Percentiles rank a stretch among this genome's conserved stretches.
These are phyloP conservation scores for Andrena trimmerana DNA, from an alignment of 2,888 invertebrate species.

Conservation along the genomic window DNA sequence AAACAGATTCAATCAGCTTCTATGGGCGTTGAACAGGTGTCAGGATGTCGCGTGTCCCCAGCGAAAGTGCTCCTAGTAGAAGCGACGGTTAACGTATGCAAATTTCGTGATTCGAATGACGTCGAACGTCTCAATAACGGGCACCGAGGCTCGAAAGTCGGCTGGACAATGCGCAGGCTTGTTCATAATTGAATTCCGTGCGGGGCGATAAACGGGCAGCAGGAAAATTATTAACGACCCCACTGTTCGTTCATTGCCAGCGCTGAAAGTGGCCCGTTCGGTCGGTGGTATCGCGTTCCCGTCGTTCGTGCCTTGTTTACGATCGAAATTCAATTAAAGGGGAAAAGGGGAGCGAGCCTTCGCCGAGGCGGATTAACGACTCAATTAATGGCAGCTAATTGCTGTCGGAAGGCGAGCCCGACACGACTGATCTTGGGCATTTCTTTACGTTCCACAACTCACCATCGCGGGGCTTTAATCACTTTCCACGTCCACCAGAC, in stretches of 20 bases:
- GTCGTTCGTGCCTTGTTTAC: conserved; percentile 33
- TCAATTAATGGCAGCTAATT: conserved; percentile 49
- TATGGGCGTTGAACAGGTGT: conserved; percentile 8
- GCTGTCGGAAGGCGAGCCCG: conserved; percentile 21
- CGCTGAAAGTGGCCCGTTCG: background rate
- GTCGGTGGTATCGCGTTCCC: background rate
- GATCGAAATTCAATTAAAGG: conserved; percentile 35
- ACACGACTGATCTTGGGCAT: background rate
- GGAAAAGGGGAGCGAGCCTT: conserved; percentile 5
- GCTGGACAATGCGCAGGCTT: conserved; percentile 8
- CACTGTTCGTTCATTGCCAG: conserved; percentile 39
- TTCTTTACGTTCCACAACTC: background rate
- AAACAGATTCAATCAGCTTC: background rate
- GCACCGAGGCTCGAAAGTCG: background rate
- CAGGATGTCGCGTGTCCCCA: background rate
- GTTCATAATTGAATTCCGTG: conserved; percentile 24
- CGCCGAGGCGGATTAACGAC: conserved; percentile 27
- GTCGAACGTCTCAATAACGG: conserved; percentile 26
- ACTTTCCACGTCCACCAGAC: background rate
- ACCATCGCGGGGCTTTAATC: background rate
- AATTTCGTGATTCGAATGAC: conserved; percentile 40
- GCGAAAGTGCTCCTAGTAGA: conserved; percentile 27
- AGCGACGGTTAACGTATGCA: conserved; percentile 22
- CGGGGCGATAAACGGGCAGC: background rate
- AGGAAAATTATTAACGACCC: conserved; percentile 37